A percentile compares a stretch with the other conserved stretches of the same genome.
These are phyloP conservation scores for Chaetophractus vellerosus DNA, from an alignment of 2,797 vertebrate genomes.

Conservation along the genomic window DNA sequence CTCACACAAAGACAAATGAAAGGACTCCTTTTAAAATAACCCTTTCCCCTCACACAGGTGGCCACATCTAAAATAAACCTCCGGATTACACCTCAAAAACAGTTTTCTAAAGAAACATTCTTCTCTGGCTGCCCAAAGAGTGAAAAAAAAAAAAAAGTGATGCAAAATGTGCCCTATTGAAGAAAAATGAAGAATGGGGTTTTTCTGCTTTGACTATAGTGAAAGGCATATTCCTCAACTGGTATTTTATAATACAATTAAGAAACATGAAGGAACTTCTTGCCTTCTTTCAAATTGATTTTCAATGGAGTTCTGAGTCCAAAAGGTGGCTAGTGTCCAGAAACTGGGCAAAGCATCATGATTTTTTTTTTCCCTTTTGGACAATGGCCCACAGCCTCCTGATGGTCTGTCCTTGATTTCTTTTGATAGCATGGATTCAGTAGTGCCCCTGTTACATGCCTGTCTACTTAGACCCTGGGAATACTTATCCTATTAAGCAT, in stretches of 20 bases:
- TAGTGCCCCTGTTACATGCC: background rate
- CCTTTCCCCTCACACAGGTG: slow-evolving; percentile 75
- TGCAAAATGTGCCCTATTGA: slow-evolving; percentile 40
- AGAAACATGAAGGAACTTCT: slow-evolving; percentile 14
- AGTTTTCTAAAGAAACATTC: slow-evolving; percentile 74
- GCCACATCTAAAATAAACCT: slow-evolving; percentile 80
- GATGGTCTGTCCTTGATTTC: background rate
- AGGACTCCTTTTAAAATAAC: slow-evolving; percentile 76
- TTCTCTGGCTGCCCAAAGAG: slow-evolving; percentile 44
- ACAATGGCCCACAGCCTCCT: background rate
- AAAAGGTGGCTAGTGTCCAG: background rate
- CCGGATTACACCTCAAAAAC: slow-evolving; percentile 63
- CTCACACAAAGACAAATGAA: slow-evolving; percentile 81
- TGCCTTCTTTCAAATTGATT: slow-evolving; percentile 48
- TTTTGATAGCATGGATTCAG: background rate
- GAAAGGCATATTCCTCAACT: slow-evolving; percentile 24
- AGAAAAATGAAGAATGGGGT: slow-evolving; percentile 54
- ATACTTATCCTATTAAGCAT: background rate
- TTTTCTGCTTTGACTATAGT: slow-evolving; percentile 64
- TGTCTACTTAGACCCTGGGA: background rate
- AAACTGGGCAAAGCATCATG: background rate
- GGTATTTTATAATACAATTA: slow-evolving; percentile 50
- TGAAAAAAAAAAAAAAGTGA: background rate
- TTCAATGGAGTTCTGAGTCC: background rate
- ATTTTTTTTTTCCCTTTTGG: background rate